Conservation (phyloP, 2,888 invertebrate species). For the Oxycera nigricornis region DNA sequence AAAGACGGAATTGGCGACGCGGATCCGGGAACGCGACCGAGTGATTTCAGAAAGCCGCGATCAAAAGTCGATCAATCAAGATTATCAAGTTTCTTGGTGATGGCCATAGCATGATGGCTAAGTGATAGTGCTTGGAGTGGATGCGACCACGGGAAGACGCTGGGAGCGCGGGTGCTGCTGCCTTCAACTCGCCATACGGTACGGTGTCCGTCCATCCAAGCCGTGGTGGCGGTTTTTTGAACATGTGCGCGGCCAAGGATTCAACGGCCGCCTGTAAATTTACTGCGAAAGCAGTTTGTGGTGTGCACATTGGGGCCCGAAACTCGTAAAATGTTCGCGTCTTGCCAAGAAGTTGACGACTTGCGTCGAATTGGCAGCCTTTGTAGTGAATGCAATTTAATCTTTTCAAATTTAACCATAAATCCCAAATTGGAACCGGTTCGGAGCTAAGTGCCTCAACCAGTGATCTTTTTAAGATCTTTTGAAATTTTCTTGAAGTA, state of each 20-base stretch:
- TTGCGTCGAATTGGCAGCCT: no score
- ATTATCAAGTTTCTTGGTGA: conserved; percentile 12
- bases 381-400: not conserved
- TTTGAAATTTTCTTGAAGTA: not conserved
- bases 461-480: conserved; percentile 20
- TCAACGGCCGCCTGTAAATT: no score
- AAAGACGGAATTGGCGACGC: not conserved
- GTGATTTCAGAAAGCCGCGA: not conserved
- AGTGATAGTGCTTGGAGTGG: not conserved
- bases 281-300: no score
- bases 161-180: not conserved
- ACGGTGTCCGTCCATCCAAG: not conserved
- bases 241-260: no score
- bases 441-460: conserved; percentile 3
- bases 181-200: not conserved
- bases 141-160: not conserved
- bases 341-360: not conserved
- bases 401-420: conserved; percentile 22
- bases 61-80: conserved; percentile 20
- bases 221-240: not conserved
- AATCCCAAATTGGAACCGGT: conserved; percentile 37
- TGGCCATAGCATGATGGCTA: not conserved
- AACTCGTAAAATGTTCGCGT: no score
- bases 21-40: not conserved
- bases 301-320: no score